A percentile compares a stretch with the other conserved stretches of the same genome.
These are phyloP conservation scores for Micronisus gabar DNA, from an alignment of 2,113 vertebrate genomes.

Conservation along the genomic window DNA sequence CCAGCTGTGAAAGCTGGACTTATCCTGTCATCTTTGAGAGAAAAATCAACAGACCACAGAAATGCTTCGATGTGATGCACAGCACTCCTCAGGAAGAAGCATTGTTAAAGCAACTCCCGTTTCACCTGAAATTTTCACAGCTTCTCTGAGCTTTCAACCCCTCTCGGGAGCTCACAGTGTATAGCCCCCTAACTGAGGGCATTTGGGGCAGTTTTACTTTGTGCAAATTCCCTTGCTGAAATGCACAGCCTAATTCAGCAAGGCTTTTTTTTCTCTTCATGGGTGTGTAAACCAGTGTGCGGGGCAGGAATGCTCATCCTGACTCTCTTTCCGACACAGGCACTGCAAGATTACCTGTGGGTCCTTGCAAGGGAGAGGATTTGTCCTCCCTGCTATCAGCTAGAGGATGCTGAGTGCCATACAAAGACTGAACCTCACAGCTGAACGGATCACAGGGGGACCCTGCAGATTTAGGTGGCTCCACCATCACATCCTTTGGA, in stretches of 20 bases:
- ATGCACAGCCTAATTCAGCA: not conserved
- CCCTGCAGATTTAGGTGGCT: not conserved
- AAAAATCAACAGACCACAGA: not conserved
- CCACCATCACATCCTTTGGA: not conserved
- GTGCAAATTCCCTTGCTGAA: not conserved
- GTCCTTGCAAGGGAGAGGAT: not conserved
- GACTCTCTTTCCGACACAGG: not conserved
- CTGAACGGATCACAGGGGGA: not conserved
- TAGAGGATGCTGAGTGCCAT: not conserved
- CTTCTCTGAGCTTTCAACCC: not conserved
- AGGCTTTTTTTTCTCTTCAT: not conserved
- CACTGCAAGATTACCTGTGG: too few species aligned
- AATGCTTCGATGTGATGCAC: not conserved
- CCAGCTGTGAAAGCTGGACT: not conserved
- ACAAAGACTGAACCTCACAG: not conserved
- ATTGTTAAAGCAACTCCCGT: not conserved
- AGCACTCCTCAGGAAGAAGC: not conserved
- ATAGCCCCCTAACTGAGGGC: too few species aligned
- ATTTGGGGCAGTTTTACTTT: not conserved
- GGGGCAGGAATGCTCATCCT: not conserved
- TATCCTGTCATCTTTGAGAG: not conserved
- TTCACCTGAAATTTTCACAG: not conserved
- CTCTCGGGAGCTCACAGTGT: not conserved
- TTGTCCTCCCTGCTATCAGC: not conserved
- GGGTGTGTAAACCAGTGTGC: not conserved